A percentile compares a stretch with the other conserved stretches of the same genome.
Conservation (phyloP, 2,113 vertebrate species). For the Oryzias javanicus region DNA sequence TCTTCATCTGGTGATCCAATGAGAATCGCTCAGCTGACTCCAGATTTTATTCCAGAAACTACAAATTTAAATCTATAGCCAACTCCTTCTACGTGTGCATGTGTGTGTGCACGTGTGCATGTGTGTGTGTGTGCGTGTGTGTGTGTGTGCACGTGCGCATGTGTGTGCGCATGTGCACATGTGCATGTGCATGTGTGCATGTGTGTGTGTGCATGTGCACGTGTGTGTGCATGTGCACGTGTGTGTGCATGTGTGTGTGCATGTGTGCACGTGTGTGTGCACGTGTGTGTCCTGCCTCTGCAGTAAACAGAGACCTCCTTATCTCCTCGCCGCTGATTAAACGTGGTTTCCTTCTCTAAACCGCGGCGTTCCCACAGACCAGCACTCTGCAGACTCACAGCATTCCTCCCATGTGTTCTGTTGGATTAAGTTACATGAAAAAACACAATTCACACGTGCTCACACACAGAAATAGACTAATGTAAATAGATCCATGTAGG, state of each 20-base stretch:
- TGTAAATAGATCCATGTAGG: not conserved
- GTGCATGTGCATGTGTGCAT: not conserved
- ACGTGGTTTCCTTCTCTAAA: not conserved
- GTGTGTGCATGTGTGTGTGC: no score
- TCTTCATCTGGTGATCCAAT: no score
- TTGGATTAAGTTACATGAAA: slow-evolving; percentile 37
- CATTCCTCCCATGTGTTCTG: slow-evolving; percentile 45
- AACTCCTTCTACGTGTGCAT: no score
- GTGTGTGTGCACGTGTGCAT: not conserved
- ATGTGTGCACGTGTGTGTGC: no score
- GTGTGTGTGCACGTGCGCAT: no score
- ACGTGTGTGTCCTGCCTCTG: slow-evolving; percentile 4
- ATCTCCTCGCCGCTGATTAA: slow-evolving; percentile 10
- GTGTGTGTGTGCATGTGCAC: not conserved
- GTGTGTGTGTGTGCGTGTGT: not conserved
- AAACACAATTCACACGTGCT: not conserved
- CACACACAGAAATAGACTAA: not conserved
- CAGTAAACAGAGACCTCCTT: slow-evolving; percentile 14
- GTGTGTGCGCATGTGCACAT: no score
- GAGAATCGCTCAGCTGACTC: no score
- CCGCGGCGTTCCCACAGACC: slow-evolving; percentile 24
- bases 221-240: not conserved
- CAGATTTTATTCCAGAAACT: no score
- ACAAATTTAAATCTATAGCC: no score
- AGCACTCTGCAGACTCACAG: slow-evolving; percentile 42